Base-by-base conservation (phyloP, 2,888 invertebrate species). In the Malthinus flaveolus region DNA sequence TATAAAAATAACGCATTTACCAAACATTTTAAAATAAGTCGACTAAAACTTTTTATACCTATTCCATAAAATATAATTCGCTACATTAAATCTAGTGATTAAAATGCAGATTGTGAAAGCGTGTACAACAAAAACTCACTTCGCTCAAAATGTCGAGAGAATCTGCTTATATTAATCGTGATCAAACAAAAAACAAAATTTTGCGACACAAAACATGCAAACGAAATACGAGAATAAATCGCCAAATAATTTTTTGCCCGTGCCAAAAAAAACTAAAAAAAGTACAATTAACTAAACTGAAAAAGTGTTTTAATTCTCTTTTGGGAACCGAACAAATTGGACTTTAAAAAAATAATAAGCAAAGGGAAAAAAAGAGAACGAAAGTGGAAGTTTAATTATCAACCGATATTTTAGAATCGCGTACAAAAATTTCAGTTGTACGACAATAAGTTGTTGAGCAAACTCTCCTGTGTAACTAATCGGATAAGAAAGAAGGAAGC, bases 401-500 rank as follows among this genome's bases (percentile, higher is more conserved):
- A 23, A 3, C 23, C 23, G 23, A 23, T 23, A 23, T 23, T 23
- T 23, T 23, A 23, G 23, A 23, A 23, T 23, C 23, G 15, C 23
- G 7, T n/a, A 7, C 23, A 42, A n/a, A 5, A 42, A 42, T 42
- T 42, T 42, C n/a, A 42, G 15, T n/a, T 42, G 39, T 42, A 15
- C 23, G 9, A 9, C 15, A 15, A 42, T 23, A 42, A 42, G 23
- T 42, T 42, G 15, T 42, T 15, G 39, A 12, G 10, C 15, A 15
- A 42, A 42, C 15, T n/a, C 39, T 42, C 23, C 13, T 12, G 34
- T 48, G 47, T 53, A 46, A 33, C 39, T 59, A 59, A 59, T 54
- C 46, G 49, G 49, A 59, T 59, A 54, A 59, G 50, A 44, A 31
- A 48, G 53, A 42, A 13, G 36, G 13, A 32, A 32, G 36, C 36